Evolutionary conservation across 2,888 invertebrate species (phyloP).

Genomic region (Meganola albula): DNA sequence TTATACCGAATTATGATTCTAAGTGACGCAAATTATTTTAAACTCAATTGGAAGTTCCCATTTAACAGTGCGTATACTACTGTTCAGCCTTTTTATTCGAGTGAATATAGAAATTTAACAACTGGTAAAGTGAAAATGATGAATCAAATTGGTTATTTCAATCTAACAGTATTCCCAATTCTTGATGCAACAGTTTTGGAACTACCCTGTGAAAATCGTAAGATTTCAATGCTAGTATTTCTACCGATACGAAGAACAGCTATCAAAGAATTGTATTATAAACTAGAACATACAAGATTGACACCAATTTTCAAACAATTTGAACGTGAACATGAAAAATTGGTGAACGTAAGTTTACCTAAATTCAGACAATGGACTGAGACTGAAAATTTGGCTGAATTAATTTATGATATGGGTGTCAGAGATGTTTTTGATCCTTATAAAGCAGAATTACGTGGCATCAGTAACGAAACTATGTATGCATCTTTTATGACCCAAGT

Average conservation of each 20-base stretch:
- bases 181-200: constrained; percentile 47
- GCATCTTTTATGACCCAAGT: constrained; percentile 50
- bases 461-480: constrained; percentile 44
- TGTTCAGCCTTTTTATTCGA: constrained; percentile 35
- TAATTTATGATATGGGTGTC: constrained; percentile 55
- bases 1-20: constrained; percentile 37
- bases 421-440: constrained; percentile 48
- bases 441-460: constrained; percentile 40
- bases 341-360: constrained; percentile 48
- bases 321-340: constrained; percentile 23
- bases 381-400: constrained; percentile 45
- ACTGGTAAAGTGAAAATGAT: constrained; percentile 51
- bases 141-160: constrained; percentile 44
- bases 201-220: constrained; percentile 35
- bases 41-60: constrained; percentile 42
- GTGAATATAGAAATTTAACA: constrained; percentile 4
- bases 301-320: constrained; percentile 42
- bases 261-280: constrained; percentile 40
- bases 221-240: constrained; percentile 47
- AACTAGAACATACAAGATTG: constrained; percentile 39
- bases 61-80: constrained; percentile 40
- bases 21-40: constrained; percentile 47
- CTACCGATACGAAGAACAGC: constrained; percentile 33
- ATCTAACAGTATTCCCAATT: constrained; percentile 33
- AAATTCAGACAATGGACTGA: constrained; percentile 43